Base-by-base conservation (phyloP, 2,888 invertebrate species). In the Exocentrus adspersus region DNA sequence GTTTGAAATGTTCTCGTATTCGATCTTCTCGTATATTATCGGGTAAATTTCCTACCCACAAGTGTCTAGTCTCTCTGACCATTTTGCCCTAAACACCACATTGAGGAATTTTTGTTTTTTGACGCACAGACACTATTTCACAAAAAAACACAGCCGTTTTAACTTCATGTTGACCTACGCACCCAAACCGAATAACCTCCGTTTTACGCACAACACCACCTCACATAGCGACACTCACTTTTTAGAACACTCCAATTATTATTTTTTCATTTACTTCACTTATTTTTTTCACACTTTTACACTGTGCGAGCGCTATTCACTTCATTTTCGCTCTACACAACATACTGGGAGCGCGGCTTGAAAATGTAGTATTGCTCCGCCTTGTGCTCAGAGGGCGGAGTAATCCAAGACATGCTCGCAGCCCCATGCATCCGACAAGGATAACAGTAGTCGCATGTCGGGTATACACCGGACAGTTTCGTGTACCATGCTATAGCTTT, bases 31-130 rank as follows among this genome's bases (percentile, higher is more conserved):
- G 93, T 89, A 95, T 94, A 90, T 95, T 96, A 90, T 97, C 97
- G 92, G 97, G 97, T 92, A 98, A 94, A 92, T 97, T 97, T 92
- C 97, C 97, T 92, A 98, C 96, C 95, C 97, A 97, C 90, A 98
- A 93, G 90, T 98, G 97, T 91, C 97, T 95, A 91, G 97, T 97
- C 95, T 97, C 97, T 93, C 97, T 97, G 92, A 98, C 97, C 98
- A 98, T 98, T 92, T 93, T 95, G 93, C 92, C 91, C 92, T 91
- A 88, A 90, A 91, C 91, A 92, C 93, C 92, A 92, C 93, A 93
- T 93, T 90, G 80, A 90, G 91, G 90, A 88, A 89, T 88, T 86
- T 86, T 87, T 81, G 86, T 87, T 87, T 87, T 86, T 85, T 86
- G 72, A 71, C 77, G 77, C 78, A 77, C 78, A 72, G 68, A 75